phyloP scores from a whole-genome alignment of 2,113 vertebrate genomes.

The Ovis canadensis region DNA sequence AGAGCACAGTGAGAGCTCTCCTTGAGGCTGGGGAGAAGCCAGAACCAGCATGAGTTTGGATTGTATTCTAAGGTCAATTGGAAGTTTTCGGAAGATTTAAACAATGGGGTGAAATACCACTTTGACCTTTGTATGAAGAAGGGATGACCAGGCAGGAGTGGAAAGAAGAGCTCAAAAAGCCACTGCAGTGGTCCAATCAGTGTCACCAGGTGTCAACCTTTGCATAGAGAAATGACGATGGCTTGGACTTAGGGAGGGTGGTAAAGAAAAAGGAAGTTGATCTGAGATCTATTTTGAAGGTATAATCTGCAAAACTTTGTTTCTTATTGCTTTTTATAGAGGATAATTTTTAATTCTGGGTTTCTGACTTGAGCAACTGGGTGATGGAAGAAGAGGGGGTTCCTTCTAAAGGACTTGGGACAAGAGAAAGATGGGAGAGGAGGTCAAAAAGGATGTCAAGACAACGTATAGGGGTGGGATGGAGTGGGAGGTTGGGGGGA shows the following conservation, averaged over 20 bases:
- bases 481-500: background rate
- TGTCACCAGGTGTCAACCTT: background rate
- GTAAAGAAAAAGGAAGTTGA: background rate
- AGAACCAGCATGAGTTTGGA: background rate
- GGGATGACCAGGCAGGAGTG: background rate
- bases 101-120: background rate
- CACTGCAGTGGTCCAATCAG: background rate
- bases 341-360: background rate
- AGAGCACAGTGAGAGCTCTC: background rate
- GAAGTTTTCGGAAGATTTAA: background rate
- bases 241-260: background rate
- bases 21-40: background rate
- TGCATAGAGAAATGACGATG: background rate
- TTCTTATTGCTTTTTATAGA: background rate
- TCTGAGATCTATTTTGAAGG: background rate
- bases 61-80: background rate
- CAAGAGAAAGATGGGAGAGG: background rate
- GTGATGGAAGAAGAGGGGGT: background rate
- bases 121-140: background rate
- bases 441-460: background rate
- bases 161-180: background rate
- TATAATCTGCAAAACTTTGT: background rate
- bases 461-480: background rate
- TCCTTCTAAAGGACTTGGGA: background rate
- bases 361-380: background rate